A percentile compares a stretch with the other conserved stretches of the same genome.
These are phyloP conservation scores for Acanthochromis polyacanthus DNA, from an alignment of 2,113 vertebrate genomes.

Conservation along the genomic window DNA sequence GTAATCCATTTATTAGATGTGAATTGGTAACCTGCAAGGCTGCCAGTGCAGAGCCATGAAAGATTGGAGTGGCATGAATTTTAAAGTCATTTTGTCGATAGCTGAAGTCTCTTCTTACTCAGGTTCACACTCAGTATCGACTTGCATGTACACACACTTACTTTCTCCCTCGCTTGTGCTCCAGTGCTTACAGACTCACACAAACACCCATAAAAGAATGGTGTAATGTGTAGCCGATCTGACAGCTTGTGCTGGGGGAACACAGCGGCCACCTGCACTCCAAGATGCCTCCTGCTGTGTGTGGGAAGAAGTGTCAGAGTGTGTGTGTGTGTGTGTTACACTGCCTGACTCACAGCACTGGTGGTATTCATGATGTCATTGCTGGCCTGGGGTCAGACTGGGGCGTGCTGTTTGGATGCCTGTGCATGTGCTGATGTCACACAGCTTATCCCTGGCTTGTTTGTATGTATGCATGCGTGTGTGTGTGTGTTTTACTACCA, in stretches of 20 bases:
- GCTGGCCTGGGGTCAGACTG: constrained; percentile 59
- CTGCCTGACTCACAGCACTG: constrained; percentile 63
- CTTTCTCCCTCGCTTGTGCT: constrained; percentile 21
- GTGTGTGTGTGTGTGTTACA: constrained; percentile 3
- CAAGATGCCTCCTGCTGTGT: constrained; percentile 48
- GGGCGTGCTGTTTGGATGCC: constrained; percentile 55
- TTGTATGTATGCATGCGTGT: constrained; percentile 49
- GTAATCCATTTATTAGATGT: constrained; percentile 40
- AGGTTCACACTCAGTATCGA: background rate
- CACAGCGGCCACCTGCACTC: constrained; percentile 61
- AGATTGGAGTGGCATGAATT: constrained; percentile 9
- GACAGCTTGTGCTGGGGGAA: constrained; percentile 39
- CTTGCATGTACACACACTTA: background rate
- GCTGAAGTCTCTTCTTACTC: background rate
- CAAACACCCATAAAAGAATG: background rate
- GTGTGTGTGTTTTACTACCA: constrained; percentile 62
- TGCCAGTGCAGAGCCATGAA: constrained; percentile 5
- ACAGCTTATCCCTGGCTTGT: constrained; percentile 51
- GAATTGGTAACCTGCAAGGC: constrained; percentile 11
- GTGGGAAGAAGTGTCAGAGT: constrained; percentile 31
- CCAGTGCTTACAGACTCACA: background rate
- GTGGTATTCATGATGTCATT: constrained; percentile 74
- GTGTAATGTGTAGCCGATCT: constrained; percentile 54
- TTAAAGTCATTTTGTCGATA: background rate
- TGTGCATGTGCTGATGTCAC: constrained; percentile 65